Evolutionary conservation across 2,113 vertebrate species (phyloP).

Genomic region (Apodemus speciosus): DNA sequence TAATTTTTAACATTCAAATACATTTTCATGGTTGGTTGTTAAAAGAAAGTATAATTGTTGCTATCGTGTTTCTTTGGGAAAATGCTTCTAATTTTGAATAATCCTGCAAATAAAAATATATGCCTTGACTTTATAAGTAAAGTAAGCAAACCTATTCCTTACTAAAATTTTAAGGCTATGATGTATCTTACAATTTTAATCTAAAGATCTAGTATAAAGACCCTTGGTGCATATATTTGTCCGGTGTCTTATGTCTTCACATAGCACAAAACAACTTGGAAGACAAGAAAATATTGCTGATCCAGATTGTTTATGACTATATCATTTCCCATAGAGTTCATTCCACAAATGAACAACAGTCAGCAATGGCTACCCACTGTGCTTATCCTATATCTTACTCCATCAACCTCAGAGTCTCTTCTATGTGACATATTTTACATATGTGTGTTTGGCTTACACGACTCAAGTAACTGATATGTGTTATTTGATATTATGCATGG

Average conservation of each 20-base stretch:
- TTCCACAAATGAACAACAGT: neutral
- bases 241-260: constrained; percentile 60
- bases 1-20: neutral
- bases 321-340: constrained; percentile 63
- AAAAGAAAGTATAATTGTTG: neutral
- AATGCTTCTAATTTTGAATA: neutral
- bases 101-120: neutral
- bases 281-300: constrained; percentile 79
- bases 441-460: no score
- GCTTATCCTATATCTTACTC: no score
- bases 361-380: accelerated
- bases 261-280: constrained; percentile 78
- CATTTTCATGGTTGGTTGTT: neutral
- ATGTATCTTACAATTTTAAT: constrained; percentile 54
- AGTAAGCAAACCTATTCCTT: neutral
- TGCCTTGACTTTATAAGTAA: neutral
- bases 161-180: neutral
- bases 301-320: constrained; percentile 76
- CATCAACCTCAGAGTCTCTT: no score
- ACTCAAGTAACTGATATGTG: neutral
- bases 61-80: neutral
- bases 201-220: constrained; percentile 77
- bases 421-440: neutral
- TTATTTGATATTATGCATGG: neutral
- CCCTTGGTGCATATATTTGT: constrained; percentile 75